Base-by-base conservation (phyloP, 2,113 vertebrate genomes). In the Vulpes vulpes region DNA sequence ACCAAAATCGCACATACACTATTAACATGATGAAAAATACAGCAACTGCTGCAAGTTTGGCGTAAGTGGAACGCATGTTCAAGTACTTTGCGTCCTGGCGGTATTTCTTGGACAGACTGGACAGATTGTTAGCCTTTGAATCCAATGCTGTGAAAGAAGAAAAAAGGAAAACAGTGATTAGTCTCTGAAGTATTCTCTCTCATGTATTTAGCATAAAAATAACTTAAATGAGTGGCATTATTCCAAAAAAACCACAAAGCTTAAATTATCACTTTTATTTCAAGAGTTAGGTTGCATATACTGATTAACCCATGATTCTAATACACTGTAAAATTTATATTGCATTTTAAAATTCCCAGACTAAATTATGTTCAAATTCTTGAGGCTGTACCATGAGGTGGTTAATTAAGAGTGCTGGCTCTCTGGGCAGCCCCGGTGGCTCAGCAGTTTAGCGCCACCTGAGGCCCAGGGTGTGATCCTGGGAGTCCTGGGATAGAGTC, bases 11-110 rank as follows among this genome's bases (percentile, higher is more conserved):
- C 74, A 99, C 99, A 30, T 99, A 99, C 95, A 99, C 99, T 57
- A 99, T 99, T 97, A 99, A 97, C 99, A 99, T 99, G 98, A 99
- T 99, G 98, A 99, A 99, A 98, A 99, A 99, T 83, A 99, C 99
- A 16, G 99, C 99, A 0, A 99, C 99, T 0, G 99, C 99, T 0
- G 99, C 99, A 89, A 99, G 99, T 97, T 99, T 99, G 98, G 99
- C 99, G 0, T 99, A 99, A 5, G 99, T 99, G 98, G 99, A 99
- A 91, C 99, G 99, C 98, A 99, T 99, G 98, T 99, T 99, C 99
- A 99, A 99, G 96, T 99, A 99, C 98, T 99, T 99, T 2, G 99
- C 99, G 0, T 99, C 99, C 91, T 99, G 99, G 92, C 99, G 99
- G 99, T 99, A 99, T 98, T 99, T 99, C 99, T 99, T 99, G 38